Percentiles rank a stretch among this genome's conserved stretches.
phyloP scores from a whole-genome alignment of 37 sponge, comb jelly and placozoan species.

The Petrosia ficiformis region DNA sequence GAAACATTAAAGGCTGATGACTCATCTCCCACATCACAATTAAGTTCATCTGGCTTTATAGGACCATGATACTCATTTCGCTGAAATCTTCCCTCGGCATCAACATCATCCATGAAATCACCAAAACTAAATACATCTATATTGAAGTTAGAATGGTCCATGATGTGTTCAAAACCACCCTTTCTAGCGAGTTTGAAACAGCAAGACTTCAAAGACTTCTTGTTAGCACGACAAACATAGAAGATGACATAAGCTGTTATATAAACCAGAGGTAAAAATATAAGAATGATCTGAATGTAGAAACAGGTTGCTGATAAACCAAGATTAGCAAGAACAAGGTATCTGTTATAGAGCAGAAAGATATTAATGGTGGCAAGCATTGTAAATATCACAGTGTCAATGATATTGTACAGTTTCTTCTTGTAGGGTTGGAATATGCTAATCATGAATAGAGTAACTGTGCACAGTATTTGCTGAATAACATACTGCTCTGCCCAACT shows the following conservation, averaged over 20 bases:
- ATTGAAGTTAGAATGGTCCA: background rate
- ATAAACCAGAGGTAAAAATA: background rate
- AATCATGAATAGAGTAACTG: background rate
- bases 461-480: background rate
- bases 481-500: slow-evolving; percentile 11
- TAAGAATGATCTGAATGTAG: background rate
- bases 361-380: background rate
- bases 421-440: slow-evolving; percentile 1
- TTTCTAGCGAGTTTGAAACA: too few relatives aligned
- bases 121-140: background rate
- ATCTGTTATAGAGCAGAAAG: background rate
- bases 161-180: too few relatives aligned
- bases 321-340: background rate
- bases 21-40: too few relatives aligned
- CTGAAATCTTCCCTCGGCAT: background rate
- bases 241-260: background rate
- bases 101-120: background rate
- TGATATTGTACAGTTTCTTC: background rate
- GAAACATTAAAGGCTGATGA: too few relatives aligned
- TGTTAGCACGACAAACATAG: background rate
- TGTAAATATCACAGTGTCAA: background rate
- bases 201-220: too few relatives aligned
- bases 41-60: background rate
- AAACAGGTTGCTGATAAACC: background rate
- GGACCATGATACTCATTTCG: background rate